Base-by-base conservation (phyloP, 2,797 vertebrate genomes). In the Rhabdomys pumilio region DNA sequence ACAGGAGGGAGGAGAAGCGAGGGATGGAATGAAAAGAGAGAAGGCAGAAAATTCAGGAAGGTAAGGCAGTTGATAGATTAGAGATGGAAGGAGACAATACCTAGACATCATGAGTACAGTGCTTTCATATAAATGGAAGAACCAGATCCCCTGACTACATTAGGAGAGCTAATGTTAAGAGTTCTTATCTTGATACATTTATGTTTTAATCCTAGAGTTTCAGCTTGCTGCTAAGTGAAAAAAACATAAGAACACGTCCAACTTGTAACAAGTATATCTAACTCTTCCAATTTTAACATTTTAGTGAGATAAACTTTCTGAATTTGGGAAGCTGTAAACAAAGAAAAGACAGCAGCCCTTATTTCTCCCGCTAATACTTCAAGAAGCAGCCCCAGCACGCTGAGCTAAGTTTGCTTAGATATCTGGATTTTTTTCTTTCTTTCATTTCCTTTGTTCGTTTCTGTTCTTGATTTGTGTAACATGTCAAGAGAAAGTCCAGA, bases 401-500 rank as follows among this genome's bases (percentile, higher is more conserved):
- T 38, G 38, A 77, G 13, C 29, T 61, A 90, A 50, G 31, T 47
- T 65, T 79, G 22, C 14, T 90, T 86, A 89, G n/a, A 72, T 15
- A 55, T 61, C 69, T 38, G 34, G n/a, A 65, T 6, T 17, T 12
- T 73, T 15, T 24, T 15, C 38, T 1, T 50, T 0, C 0, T 72
- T 85, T 89, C 38, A 55, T 95, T 10, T 95, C 10, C 3, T 29
- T 34, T 17, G 20, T 1, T 38, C 31, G 65, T 57, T 88, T 67
- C n/a, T 50, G 2, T 8, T 94, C 20, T 24, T 73, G 17, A 53
- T 76, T 87, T 95, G 41, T 82, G 13, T 50, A 73, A 31, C 72
- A 82, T 19, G 47, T 63, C 53, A 88, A 29, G 72, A 87, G 34
- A 95, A 92, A 38, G 3, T 91, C 55, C 41, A 95, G 47, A 84